Base-by-base conservation (phyloP, 2,797 vertebrate genomes). In the Borostomias antarcticus region DNA sequence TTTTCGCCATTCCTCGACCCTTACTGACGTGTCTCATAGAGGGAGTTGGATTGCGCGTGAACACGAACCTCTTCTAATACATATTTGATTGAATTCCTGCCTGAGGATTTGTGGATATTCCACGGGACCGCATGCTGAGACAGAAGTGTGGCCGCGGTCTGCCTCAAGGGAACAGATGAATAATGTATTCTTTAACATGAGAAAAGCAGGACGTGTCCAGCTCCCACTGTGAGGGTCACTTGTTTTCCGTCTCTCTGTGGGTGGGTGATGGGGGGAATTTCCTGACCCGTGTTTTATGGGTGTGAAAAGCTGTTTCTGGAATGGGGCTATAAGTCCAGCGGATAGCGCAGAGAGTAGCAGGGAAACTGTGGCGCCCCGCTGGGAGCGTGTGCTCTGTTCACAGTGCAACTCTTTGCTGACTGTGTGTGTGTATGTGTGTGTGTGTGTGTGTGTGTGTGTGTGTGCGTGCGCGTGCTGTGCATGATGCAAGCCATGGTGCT, bases 401-500 rank as follows among this genome's bases (percentile, higher is more conserved):
- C 37, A 37, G 35, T 37, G 15, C 13, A 2, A 3, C 15, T 40
- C 37, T 13, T 4, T 40, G 7, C 13, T 40, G 11, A 40, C 4
- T 3, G 15, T 11, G 52, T 29, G 26, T 5, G 51, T 54, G 10
- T 54, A 2, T 23, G 51, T 23, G 51, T 11, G 51, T 29, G 51
- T 54, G 51, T 54, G 19, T 54, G 51, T 10, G 21, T 13, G 53
- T 56, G 53, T 30, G 28, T 32, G 53, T 30, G 17, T 8, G 50
- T 21, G 50, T 52, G 50, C 23, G 17, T 52, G 50, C 25, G 54
- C 13, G 17, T 15, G 54, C 29, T 58, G 57, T 58, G 33, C 23
- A 35, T 40, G 37, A 50, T 21, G 64, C 68, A 68, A 56, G 21
- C 68, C 51, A 21, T 57, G 67, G 70, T 68, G 25, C 64, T 68